phyloP scores from a whole-genome alignment of 2,113 vertebrate genomes.

The Lipotes vexillifer region DNA sequence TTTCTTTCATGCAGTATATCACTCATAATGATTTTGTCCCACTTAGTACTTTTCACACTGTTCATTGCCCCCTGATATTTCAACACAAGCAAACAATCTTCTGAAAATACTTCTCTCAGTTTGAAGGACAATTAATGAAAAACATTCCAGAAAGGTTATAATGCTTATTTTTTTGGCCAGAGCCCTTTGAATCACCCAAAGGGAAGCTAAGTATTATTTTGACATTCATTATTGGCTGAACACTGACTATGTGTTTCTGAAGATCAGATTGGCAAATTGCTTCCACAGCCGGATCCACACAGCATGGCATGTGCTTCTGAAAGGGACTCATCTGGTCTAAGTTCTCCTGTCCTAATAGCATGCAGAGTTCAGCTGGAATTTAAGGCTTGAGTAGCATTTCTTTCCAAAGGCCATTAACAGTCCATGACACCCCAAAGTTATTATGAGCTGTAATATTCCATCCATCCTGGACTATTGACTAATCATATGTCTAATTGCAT shows the following conservation, averaged over 20 bases:
- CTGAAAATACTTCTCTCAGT: slow-evolving; percentile 67
- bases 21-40: slow-evolving; percentile 48
- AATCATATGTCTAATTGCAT: neutral
- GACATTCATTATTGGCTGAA: slow-evolving; percentile 72
- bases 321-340: slow-evolving; percentile 72
- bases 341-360: slow-evolving; percentile 55
- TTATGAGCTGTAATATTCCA: slow-evolving; percentile 7
- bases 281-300: slow-evolving; percentile 68
- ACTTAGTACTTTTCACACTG: slow-evolving; percentile 55
- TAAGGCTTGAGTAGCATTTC: slow-evolving; percentile 53
- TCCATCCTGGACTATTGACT: neutral
- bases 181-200: slow-evolving; percentile 61
- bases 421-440: slow-evolving; percentile 24
- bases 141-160: slow-evolving; percentile 62
- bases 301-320: slow-evolving; percentile 65
- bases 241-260: slow-evolving; percentile 67
- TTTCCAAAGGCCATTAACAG: slow-evolving; percentile 67
- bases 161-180: slow-evolving; percentile 58
- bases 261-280: slow-evolving; percentile 68
- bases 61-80: slow-evolving; percentile 55
- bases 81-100: slow-evolving; percentile 53
- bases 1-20: neutral
- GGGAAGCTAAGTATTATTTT: slow-evolving; percentile 66
- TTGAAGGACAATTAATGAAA: slow-evolving; percentile 72
- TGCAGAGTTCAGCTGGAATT: slow-evolving; percentile 68